Percentiles rank a stretch among this genome's conserved stretches.
phyloP scores from a whole-genome alignment of 1,140 invertebrate genomes.

The Phthorimaea operculella region DNA sequence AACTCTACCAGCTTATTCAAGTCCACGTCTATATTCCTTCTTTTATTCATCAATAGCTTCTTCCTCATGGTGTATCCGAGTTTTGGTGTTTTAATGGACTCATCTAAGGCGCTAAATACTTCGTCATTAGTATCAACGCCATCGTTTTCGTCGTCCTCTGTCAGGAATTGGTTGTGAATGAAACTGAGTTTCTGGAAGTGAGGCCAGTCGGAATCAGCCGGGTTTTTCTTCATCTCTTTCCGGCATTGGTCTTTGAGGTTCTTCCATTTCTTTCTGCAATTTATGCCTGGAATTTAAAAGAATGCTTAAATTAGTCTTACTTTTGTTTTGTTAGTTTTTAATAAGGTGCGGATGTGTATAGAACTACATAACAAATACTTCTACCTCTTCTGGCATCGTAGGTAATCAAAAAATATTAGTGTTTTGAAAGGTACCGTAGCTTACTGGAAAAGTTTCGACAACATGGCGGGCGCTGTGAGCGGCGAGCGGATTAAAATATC shows the following conservation, averaged over 20 bases:
- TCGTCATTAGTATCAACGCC: slow-evolving; percentile 51
- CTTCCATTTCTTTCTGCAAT: slow-evolving; percentile 61
- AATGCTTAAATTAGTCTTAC: background rate
- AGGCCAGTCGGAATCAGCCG: slow-evolving; percentile 52
- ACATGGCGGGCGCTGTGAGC: too few species aligned
- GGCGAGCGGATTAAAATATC: too few species aligned
- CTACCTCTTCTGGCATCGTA: too few species aligned
- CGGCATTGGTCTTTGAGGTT: slow-evolving; percentile 62
- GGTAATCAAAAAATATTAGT: too few species aligned
- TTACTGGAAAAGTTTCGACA: too few species aligned
- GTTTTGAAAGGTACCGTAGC: too few species aligned
- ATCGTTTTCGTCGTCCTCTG: slow-evolving; percentile 53
- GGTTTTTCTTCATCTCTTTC: slow-evolving; percentile 59
- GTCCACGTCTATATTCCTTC: slow-evolving; percentile 54
- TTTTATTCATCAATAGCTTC: slow-evolving; percentile 56
- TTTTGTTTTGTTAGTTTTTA: too few species aligned
- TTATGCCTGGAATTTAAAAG: slow-evolving; percentile 46
- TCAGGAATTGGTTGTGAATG: slow-evolving; percentile 56
- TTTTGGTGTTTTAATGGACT: slow-evolving; percentile 55
- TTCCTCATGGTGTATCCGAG: slow-evolving; percentile 56
- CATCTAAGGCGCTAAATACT: slow-evolving; percentile 49
- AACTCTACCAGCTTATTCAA: slow-evolving; percentile 57
- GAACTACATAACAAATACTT: too few species aligned
- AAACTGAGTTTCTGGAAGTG: slow-evolving; percentile 56
- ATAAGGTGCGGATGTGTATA: too few species aligned